Percentiles rank a stretch among this genome's conserved stretches.
phyloP scores from a whole-genome alignment of 1,140 invertebrate genomes.

The Meloidogyne exigua region DNA sequence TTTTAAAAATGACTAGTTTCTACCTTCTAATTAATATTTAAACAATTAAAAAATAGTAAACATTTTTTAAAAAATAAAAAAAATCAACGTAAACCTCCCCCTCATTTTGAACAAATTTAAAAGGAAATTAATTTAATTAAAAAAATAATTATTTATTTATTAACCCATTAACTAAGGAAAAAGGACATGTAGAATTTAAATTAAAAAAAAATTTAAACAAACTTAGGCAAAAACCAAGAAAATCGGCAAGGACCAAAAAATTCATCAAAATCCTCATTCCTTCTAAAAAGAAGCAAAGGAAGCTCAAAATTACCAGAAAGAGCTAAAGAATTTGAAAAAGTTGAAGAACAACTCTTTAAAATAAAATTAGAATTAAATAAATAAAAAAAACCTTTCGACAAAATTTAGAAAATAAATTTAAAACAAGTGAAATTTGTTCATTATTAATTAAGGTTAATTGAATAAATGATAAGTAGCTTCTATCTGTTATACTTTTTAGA shows the following conservation, averaged over 20 bases:
- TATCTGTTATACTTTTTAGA: not conserved
- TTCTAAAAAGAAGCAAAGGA: conserved; percentile 22
- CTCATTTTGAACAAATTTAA: too few species aligned
- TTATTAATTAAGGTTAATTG: not conserved
- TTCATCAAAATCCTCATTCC: conserved; percentile 23
- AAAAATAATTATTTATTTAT: too few species aligned
- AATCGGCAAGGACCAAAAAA: conserved; percentile 40
- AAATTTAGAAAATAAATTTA: not conserved
- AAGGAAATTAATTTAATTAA: too few species aligned
- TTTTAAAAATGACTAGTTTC: too few species aligned
- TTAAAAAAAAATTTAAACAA: conserved; percentile 13
- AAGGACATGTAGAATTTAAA: too few species aligned
- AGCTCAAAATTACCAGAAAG: conserved; percentile 25
- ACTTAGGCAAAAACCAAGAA: conserved; percentile 24
- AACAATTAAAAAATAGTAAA: too few species aligned
- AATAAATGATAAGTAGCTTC: not conserved
- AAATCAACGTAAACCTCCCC: too few species aligned
- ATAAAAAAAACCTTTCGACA: not conserved
- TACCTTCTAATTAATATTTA: too few species aligned
- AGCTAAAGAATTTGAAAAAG: conserved; percentile 25
- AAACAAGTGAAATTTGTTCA: not conserved
- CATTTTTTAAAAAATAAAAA: too few species aligned
- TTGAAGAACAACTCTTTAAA: conserved; percentile 16
- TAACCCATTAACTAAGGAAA: too few species aligned
- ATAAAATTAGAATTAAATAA: not conserved